Evolutionary conservation across 2,888 invertebrate species (phyloP).

Genomic region (Muscina levida): DNA sequence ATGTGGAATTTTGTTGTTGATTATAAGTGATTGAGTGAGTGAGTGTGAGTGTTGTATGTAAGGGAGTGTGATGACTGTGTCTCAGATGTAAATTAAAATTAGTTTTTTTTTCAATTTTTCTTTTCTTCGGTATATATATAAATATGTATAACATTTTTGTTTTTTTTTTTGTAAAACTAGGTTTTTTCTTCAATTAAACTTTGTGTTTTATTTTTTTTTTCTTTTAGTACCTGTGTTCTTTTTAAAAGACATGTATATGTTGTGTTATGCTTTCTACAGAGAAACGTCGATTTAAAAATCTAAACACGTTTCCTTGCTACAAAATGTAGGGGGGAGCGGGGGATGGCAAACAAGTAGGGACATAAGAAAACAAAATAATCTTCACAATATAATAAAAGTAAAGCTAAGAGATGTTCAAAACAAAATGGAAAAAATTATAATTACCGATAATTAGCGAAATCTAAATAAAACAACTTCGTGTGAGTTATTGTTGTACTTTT

Average conservation of each 20-base stretch:
- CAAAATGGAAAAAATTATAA: not conserved
- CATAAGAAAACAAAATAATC: too few relatives aligned
- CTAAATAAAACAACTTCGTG: conserved; percentile 35
- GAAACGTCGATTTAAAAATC: conserved; percentile 60
- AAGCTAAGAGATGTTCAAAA: too few relatives aligned
- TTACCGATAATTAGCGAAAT: conserved; percentile 9
- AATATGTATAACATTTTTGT: conserved; percentile 42
- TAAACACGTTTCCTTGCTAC: conserved; percentile 56
- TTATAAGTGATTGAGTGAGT: conserved; percentile 9
- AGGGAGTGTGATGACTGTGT: conserved; percentile 6
- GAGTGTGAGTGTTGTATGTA: conserved; percentile 20
- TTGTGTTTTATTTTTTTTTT: conserved; percentile 40
- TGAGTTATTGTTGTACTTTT: too few relatives aligned
- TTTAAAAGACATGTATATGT: conserved; percentile 62
- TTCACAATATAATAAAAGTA: too few relatives aligned
- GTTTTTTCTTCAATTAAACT: conserved; percentile 49
- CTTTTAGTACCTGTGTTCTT: conserved; percentile 60
- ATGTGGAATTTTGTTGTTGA: conserved; percentile 12
- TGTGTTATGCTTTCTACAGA: conserved; percentile 33
- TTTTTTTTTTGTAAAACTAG: conserved; percentile 53
- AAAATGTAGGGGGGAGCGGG: too few relatives aligned
- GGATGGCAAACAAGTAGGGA: too few relatives aligned
- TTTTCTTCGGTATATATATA: conserved; percentile 45
- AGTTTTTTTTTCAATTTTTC: conserved; percentile 8
- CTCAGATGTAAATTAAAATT: conserved; percentile 32